A percentile compares a stretch with the other conserved stretches of the same genome.
Evolutionary conservation across 2,888 invertebrate genomes (phyloP).

Genomic region (Macrophya alboannulata): DNA sequence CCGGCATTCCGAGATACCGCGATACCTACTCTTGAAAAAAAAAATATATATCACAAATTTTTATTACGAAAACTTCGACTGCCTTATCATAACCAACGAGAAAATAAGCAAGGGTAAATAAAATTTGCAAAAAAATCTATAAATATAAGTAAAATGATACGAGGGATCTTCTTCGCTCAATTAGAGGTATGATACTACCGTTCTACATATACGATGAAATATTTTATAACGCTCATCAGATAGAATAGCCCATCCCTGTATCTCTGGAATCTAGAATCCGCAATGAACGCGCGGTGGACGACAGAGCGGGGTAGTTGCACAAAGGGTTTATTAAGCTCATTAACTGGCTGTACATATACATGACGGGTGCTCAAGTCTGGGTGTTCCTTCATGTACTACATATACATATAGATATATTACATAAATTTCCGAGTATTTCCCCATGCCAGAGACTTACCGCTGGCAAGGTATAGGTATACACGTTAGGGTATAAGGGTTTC

Average conservation of each 20-base stretch:
- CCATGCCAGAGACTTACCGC: slow-evolving; percentile 6
- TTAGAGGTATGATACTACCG: neutral
- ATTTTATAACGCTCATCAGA: slow-evolving; percentile 40
- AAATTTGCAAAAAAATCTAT: neutral
- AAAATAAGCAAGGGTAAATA: neutral
- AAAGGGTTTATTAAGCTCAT: slow-evolving; percentile 76
- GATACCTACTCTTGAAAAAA: no score
- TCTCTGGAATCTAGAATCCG: slow-evolving; percentile 58
- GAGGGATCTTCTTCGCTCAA: neutral
- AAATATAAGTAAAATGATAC: neutral
- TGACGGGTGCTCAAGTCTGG: slow-evolving; percentile 55
- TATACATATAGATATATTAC: slow-evolving; percentile 37
- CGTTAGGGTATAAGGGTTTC: slow-evolving; percentile 1
- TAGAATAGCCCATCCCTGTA: slow-evolving; percentile 67
- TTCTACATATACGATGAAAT: neutral
- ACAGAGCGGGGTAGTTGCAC: slow-evolving; percentile 63
- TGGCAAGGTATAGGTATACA: slow-evolving; percentile 24
- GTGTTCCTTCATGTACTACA: slow-evolving; percentile 54
- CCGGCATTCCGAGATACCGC: neutral
- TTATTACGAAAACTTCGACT: neutral
- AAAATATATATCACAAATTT: no score
- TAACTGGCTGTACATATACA: slow-evolving; percentile 62
- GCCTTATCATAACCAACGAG: neutral
- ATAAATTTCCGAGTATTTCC: slow-evolving; percentile 42
- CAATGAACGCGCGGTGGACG: slow-evolving; percentile 62